Percentiles rank a stretch among this genome's conserved stretches.
Evolutionary conservation across 2,113 vertebrate species (phyloP).

Genomic region (Tenebrosternarchus preto): DNA sequence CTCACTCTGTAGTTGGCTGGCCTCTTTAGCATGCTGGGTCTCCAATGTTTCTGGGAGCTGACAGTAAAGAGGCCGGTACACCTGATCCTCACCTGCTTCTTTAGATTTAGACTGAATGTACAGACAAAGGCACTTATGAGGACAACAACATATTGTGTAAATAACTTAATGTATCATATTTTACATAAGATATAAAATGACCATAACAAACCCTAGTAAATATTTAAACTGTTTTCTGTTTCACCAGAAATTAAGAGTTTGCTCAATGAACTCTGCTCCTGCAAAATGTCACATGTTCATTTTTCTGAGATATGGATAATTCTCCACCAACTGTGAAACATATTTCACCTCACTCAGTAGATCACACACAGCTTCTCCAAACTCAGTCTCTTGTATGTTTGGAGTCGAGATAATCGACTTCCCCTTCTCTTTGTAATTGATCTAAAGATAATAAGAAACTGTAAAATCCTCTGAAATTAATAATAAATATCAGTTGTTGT

Average conservation of each 20-base stretch:
- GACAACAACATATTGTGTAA: not conserved
- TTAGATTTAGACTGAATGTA: slow-evolving; percentile 78
- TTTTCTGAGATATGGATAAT: not conserved
- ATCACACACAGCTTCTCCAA: slow-evolving; percentile 16
- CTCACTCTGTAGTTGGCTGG: slow-evolving; percentile 80
- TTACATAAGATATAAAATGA: too few relatives aligned
- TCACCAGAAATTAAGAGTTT: too few relatives aligned
- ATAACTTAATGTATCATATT: too few relatives aligned
- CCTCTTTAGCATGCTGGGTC: slow-evolving; percentile 80
- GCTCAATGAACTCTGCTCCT: too few relatives aligned
- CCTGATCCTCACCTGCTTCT: slow-evolving; percentile 72
- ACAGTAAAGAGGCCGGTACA: slow-evolving; percentile 76
- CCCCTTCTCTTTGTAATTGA: slow-evolving; percentile 68
- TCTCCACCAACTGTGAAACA: not conserved
- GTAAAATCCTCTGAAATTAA: too few relatives aligned
- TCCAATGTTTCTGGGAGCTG: slow-evolving; percentile 82
- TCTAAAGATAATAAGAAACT: slow-evolving; percentile 50
- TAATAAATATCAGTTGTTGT: too few relatives aligned
- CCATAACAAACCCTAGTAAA: too few relatives aligned
- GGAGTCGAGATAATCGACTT: slow-evolving; percentile 66
- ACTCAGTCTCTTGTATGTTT: slow-evolving; percentile 63
- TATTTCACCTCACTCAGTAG: slow-evolving; percentile 30
- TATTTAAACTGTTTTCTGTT: too few relatives aligned
- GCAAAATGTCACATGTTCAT: too few relatives aligned
- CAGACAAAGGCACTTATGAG: not conserved